Evolutionary conservation across 2,113 vertebrate species (phyloP).

Genomic region (Alligator mississippiensis): DNA sequence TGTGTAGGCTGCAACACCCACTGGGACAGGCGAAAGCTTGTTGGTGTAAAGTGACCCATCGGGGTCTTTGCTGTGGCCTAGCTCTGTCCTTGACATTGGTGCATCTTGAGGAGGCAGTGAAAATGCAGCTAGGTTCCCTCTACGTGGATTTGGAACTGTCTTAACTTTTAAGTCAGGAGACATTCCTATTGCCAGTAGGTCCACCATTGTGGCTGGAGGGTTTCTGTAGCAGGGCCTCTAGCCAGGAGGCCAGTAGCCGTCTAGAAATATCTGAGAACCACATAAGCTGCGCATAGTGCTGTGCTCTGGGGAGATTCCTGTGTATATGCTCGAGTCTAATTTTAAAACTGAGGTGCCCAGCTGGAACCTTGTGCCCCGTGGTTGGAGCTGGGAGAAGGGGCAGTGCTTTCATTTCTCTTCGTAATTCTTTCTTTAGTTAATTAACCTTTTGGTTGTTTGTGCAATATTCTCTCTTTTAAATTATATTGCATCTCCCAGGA

Average conservation of each 20-base stretch:
- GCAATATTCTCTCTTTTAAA: constrained; percentile 87
- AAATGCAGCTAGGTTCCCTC: background rate
- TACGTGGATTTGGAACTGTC: rapidly evolving
- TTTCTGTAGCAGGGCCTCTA: background rate
- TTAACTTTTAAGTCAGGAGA: background rate
- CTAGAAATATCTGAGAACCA: background rate
- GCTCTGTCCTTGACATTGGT: background rate
- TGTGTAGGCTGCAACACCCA: background rate
- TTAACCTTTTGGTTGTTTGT: constrained; percentile 81
- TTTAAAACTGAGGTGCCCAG: background rate
- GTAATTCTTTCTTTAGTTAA: constrained; percentile 68
- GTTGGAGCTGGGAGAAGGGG: constrained; percentile 31
- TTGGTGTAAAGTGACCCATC: rapidly evolving
- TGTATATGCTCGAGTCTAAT: background rate
- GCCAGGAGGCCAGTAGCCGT: background rate
- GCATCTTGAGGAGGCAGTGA: background rate
- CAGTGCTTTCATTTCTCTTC: constrained; percentile 61
- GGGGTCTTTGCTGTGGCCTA: background rate
- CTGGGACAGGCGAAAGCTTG: rapidly evolving
- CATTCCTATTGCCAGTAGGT: background rate
- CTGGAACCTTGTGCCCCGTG: background rate
- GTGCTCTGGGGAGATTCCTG: rapidly evolving
- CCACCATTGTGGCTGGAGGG: background rate
- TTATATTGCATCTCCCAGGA: constrained; percentile 76
- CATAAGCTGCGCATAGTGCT: background rate